Base-by-base conservation (phyloP, 2,888 invertebrate species). In the Orthosia gothica region DNA sequence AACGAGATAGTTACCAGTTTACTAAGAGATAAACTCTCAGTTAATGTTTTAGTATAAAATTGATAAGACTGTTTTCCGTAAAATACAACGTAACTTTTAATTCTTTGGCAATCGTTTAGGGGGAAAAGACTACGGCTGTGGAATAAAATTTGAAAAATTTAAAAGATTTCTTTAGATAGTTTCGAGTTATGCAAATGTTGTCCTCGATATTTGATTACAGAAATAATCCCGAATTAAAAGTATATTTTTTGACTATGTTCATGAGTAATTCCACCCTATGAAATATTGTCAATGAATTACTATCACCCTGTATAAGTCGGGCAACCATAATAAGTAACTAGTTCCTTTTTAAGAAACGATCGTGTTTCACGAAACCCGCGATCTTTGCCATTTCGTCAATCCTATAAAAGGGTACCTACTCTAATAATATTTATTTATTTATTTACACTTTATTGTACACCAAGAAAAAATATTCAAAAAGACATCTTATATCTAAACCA, bases 401-500 rank as follows among this genome's bases (percentile, higher is more conserved):
- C n/a, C 45, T 50, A n/a, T 66, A 63, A 75, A 79, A 70, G 58
- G 61, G 61, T 20, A 32, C n/a, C n/a, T n/a, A n/a, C 54, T 66
- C 49, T 64, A 64, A 57, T 59, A 71, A 72, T n/a, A n/a, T n/a
- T n/a, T n/a, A n/a, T n/a, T n/a, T n/a, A n/a, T n/a, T n/a, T n/a
- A n/a, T n/a, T n/a, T n/a, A n/a, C n/a, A n/a, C n/a, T n/a, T n/a
- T n/a, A n/a, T n/a, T n/a, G n/a, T n/a, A n/a, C n/a, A n/a, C n/a
- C n/a, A n/a, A n/a, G n/a, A n/a, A n/a, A n/a, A n/a, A n/a, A n/a
- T 72, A 69, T 65, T 26, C 49, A 49, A 64, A 55, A 40, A 47
- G 69, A 12, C 63, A 63, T 26, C 18, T 20, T 64, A n/a, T n/a
- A n/a, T n/a, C n/a, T n/a, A n/a, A n/a, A n/a, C n/a, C n/a, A n/a